Evolutionary conservation across 2,888 invertebrate genomes (phyloP).

Genomic region (Coelogynopora nodosa): DNA sequence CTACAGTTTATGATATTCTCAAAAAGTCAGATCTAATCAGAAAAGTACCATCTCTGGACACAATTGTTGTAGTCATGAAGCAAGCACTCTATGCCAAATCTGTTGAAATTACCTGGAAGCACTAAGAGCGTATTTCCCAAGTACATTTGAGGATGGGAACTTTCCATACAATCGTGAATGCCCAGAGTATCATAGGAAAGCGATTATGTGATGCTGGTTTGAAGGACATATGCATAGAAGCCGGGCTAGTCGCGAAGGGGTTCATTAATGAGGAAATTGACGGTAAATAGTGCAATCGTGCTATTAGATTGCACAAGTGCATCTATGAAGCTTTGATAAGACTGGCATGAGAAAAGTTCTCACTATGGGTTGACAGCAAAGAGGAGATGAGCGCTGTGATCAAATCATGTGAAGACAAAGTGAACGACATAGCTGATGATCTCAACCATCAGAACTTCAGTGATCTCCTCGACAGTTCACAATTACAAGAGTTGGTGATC

Average conservation of each 20-base stretch:
- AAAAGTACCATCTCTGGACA: conserved; percentile 11
- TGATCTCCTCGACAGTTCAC: not conserved
- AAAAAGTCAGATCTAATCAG: conserved; percentile 8
- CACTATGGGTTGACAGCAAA: conserved; percentile 47
- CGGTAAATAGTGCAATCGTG: conserved; percentile 42
- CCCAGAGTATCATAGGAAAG: not conserved
- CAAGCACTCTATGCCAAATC: conserved; percentile 3
- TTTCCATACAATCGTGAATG: conserved; percentile 23
- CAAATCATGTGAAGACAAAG: not conserved
- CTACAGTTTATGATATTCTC: conserved; percentile 19
- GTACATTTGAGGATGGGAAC: conserved; percentile 45
- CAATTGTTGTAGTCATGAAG: conserved; percentile 1
- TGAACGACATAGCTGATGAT: not conserved
- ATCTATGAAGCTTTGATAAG: conserved; percentile 49
- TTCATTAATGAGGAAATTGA: conserved; percentile 47
- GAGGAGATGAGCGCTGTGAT: conserved; percentile 10
- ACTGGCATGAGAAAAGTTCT: conserved; percentile 44
- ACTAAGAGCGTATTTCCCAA: conserved; percentile 13
- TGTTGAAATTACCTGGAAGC: not conserved
- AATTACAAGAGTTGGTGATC: not conserved
- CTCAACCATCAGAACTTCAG: not conserved
- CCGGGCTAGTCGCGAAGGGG: conserved; percentile 49
- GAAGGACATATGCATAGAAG: conserved; percentile 39
- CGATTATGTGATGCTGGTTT: not conserved
- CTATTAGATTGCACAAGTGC: conserved; percentile 47